phyloP scores from a whole-genome alignment of 2,888 invertebrate species.

The Lapara coniferarum region DNA sequence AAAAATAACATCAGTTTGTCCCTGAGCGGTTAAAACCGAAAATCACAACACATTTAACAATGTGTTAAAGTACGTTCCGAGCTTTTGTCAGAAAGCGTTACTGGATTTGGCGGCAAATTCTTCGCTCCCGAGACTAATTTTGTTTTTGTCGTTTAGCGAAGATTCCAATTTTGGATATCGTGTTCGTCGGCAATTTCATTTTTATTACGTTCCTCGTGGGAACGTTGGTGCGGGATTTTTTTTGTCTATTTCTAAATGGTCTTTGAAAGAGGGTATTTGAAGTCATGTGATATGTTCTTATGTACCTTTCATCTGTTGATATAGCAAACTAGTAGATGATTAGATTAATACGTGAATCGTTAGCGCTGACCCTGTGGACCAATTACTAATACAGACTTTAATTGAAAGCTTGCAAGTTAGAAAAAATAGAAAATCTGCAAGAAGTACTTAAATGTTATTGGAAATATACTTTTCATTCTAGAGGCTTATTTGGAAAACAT shows the following conservation, averaged over 20 bases:
- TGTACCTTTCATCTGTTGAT: not conserved
- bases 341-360: too few relatives aligned
- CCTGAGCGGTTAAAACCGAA: slow-evolving; percentile 17
- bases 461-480: too few relatives aligned
- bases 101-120: not conserved
- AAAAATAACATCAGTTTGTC: slow-evolving; percentile 19
- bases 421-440: too few relatives aligned
- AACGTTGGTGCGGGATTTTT: slow-evolving; percentile 1
- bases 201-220: slow-evolving; percentile 26
- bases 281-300: not conserved
- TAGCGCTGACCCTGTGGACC: too few relatives aligned
- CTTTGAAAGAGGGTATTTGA: not conserved
- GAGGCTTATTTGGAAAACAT: too few relatives aligned
- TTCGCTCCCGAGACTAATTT: slow-evolving; percentile 20
- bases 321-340: too few relatives aligned
- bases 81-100: slow-evolving; percentile 6
- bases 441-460: too few relatives aligned
- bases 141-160: slow-evolving; percentile 25
- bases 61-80: slow-evolving; percentile 2
- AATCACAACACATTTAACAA: slow-evolving; percentile 20
- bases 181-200: slow-evolving; percentile 19
- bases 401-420: too few relatives aligned
- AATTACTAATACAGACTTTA: too few relatives aligned
- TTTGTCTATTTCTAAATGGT: slow-evolving; percentile 20
- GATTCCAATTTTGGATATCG: slow-evolving; percentile 27